A percentile compares a stretch with the other conserved stretches of the same genome.
These are phyloP conservation scores for Sarcophaga rosellei DNA, from an alignment of 2,888 invertebrate genomes.

Conservation along the genomic window DNA sequence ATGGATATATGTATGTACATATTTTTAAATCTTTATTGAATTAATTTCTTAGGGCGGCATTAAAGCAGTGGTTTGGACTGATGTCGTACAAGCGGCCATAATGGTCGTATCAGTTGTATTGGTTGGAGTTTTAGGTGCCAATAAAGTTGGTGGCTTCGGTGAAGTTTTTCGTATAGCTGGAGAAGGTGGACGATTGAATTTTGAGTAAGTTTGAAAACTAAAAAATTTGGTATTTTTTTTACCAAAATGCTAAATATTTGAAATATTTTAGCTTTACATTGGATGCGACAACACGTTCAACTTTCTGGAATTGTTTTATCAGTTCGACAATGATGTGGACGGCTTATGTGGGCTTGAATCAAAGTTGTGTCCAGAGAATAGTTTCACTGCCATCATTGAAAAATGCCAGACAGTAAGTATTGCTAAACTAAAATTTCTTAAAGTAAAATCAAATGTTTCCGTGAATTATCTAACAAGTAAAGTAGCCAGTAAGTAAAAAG, in stretches of 20 bases:
- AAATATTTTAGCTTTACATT: conserved; percentile 82
- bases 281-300: conserved; percentile 84
- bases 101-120: conserved; percentile 80
- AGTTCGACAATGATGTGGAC: conserved; percentile 84
- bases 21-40: not conserved
- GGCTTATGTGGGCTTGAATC: conserved; percentile 86
- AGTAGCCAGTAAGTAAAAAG: not conserved
- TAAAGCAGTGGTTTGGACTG: conserved; percentile 83
- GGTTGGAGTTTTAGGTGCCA: conserved; percentile 79
- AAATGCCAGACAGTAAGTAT: conserved; percentile 82
- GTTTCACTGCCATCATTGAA: conserved; percentile 84
- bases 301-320: conserved; percentile 85
- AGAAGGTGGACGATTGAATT: conserved; percentile 78
- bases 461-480: not conserved
- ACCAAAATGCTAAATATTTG: not conserved
- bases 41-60: conserved; percentile 80
- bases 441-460: too few relatives aligned
- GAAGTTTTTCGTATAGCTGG: conserved; percentile 78
- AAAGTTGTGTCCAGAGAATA: conserved; percentile 88
- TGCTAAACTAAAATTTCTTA: not conserved
- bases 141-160: conserved; percentile 79
- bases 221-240: not conserved
- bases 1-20: not conserved
- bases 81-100: conserved; percentile 81
- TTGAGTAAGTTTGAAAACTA: conserved; percentile 76